phyloP scores from a whole-genome alignment of 1,140 invertebrate genomes.

The Ctenoplectra terminalis region DNA sequence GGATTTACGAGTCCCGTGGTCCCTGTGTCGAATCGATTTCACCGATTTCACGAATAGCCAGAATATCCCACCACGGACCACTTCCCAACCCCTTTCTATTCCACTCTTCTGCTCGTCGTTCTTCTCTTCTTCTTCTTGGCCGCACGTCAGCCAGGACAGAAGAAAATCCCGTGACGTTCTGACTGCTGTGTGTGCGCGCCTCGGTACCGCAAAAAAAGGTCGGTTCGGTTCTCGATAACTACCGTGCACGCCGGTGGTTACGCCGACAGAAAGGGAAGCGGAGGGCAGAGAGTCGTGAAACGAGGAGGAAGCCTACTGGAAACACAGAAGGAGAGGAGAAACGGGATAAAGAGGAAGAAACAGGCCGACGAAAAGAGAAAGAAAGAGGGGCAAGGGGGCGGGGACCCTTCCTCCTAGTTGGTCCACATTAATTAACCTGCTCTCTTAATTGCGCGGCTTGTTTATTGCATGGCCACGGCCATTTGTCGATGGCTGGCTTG shows the following conservation, averaged over 20 bases:
- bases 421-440: conserved; percentile 77
- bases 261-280: conserved; percentile 38
- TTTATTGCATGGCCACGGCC: conserved; percentile 74
- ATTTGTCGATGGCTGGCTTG: conserved; percentile 72
- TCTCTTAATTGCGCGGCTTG: conserved; percentile 76
- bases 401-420: conserved; percentile 67
- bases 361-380: conserved; percentile 5
- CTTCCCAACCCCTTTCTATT: conserved; percentile 12
- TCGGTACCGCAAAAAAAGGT: conserved; percentile 59
- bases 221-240: conserved; percentile 68
- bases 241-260: conserved; percentile 62
- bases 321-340: conserved; percentile 32
- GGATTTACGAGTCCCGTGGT: conserved; percentile 59
- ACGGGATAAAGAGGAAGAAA: conserved; percentile 11
- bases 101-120: background rate
- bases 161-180: conserved; percentile 62
- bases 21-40: conserved; percentile 64
- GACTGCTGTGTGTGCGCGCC: conserved; percentile 46
- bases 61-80: conserved; percentile 8
- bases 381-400: conserved; percentile 14
- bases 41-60: conserved; percentile 65
- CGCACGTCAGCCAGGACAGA: conserved; percentile 53
- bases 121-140: background rate
- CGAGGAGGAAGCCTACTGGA: conserved; percentile 14
- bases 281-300: background rate